phyloP scores from a whole-genome alignment of 1,140 invertebrate species.

The Drosophila ironensis region DNA sequence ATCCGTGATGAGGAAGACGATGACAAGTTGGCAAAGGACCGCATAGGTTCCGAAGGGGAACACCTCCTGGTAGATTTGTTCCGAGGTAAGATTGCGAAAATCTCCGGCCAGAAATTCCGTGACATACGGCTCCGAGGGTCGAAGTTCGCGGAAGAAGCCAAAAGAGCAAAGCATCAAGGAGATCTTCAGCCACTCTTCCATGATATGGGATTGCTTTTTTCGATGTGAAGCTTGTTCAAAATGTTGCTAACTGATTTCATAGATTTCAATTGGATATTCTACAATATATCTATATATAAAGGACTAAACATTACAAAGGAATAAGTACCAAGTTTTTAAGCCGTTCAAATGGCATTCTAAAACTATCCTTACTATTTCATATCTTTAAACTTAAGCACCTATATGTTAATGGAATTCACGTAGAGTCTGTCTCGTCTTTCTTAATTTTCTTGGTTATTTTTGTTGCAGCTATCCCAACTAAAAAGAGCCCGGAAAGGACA shows the following conservation, averaged over 20 bases:
- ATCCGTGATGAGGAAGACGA: slow-evolving; percentile 92
- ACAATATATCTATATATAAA: no score
- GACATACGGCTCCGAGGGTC: slow-evolving; percentile 92
- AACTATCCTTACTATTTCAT: no score
- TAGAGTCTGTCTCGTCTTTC: no score
- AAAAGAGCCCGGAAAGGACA: slow-evolving; percentile 40
- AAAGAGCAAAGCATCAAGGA: slow-evolving; percentile 84
- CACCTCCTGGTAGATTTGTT: slow-evolving; percentile 87
- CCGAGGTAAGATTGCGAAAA: slow-evolving; percentile 88
- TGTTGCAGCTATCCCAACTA: slow-evolving; percentile 19
- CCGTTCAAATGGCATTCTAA: no score
- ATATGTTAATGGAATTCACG: no score
- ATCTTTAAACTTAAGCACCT: no score
- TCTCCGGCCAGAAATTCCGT: slow-evolving; percentile 88
- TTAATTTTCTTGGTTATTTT: not conserved
- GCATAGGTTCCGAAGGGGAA: slow-evolving; percentile 93
- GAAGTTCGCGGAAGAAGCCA: slow-evolving; percentile 91
- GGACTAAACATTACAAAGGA: no score
- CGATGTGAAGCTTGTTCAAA: no score
- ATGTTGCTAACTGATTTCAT: no score
- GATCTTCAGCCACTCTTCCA: slow-evolving; percentile 86
- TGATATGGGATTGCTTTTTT: no score
- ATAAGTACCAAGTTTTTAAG: no score
- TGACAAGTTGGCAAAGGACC: slow-evolving; percentile 87
- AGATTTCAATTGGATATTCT: no score